These are phyloP conservation scores for Phrynocephalus versicolor DNA, from an alignment of 2,113 vertebrate genomes.

Conservation along the genomic window DNA sequence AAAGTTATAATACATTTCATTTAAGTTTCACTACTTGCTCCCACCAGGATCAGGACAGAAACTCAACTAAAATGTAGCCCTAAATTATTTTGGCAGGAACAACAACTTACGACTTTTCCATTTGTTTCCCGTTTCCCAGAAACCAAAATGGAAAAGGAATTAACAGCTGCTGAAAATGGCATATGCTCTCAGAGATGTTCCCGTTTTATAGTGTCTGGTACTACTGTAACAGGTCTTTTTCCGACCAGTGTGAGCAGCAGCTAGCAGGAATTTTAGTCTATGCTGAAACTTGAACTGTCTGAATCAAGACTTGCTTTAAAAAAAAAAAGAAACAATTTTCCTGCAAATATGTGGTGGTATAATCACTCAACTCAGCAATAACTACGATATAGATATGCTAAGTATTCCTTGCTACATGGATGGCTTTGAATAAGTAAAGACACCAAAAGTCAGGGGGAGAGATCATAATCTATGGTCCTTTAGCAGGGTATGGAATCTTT, in stretches of 20 bases:
- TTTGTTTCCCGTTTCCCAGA: slow-evolving; percentile 14
- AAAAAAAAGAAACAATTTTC: background rate
- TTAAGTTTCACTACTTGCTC: slow-evolving; percentile 28
- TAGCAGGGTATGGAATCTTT: background rate
- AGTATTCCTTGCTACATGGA: background rate
- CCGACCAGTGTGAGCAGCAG: background rate
- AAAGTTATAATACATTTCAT: slow-evolving; percentile 8
- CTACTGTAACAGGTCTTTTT: background rate
- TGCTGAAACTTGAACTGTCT: background rate
- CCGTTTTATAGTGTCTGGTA: background rate
- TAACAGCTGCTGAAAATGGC: background rate
- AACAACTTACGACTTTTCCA: background rate
- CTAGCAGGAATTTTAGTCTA: background rate
- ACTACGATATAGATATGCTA: background rate
- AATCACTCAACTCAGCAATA: slow-evolving; percentile 24
- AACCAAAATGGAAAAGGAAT: slow-evolving; percentile 23
- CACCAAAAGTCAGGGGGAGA: background rate
- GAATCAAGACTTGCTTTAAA: background rate
- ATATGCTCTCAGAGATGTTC: background rate
- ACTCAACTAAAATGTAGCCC: slow-evolving; percentile 5
- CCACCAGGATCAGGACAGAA: slow-evolving; percentile 19
- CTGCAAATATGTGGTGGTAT: background rate
- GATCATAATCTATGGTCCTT: slow-evolving; percentile 13
- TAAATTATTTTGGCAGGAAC: slow-evolving; percentile 32
- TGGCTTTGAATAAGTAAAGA: slow-evolving; percentile 1